A percentile compares a stretch with the other conserved stretches of the same genome.
Conservation (phyloP, 1,140 invertebrate genomes). For the Pentalonia nigronervosa region DNA sequence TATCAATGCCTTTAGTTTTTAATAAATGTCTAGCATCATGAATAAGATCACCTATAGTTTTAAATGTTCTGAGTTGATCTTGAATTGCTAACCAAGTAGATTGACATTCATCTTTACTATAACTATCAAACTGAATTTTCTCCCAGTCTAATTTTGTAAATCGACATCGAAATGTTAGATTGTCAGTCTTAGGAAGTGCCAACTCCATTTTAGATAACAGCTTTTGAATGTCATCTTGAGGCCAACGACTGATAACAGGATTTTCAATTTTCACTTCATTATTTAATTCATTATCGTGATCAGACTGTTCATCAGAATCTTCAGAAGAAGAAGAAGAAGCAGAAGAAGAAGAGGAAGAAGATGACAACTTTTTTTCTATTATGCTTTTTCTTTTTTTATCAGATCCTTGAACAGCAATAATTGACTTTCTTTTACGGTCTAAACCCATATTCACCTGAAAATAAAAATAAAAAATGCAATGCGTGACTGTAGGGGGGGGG, state of each 20-base stretch:
- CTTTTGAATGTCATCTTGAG: slow-evolving; percentile 40
- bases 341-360: background rate
- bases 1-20: slow-evolving; percentile 55
- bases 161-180: background rate
- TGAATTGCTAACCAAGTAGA: slow-evolving; percentile 46
- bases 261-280: slow-evolving; percentile 42
- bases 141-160: slow-evolving; percentile 34
- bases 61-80: slow-evolving; percentile 49
- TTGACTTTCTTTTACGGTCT: slow-evolving; percentile 36
- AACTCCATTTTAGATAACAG: slow-evolving; percentile 32
- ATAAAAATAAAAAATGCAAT: background rate
- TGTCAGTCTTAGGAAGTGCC: slow-evolving; percentile 41
- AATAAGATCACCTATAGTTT: slow-evolving; percentile 50
- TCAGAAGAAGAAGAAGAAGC: background rate
- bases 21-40: slow-evolving; percentile 46
- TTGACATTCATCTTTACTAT: slow-evolving; percentile 54
- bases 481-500: too few species aligned
- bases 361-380: background rate
- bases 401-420: background rate
- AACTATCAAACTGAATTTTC: slow-evolving; percentile 43
- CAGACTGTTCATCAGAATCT: slow-evolving; percentile 41
- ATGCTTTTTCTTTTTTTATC: slow-evolving; percentile 51
- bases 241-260: slow-evolving; percentile 40
- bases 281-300: slow-evolving; percentile 41
- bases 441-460: slow-evolving; percentile 46